Evolutionary conservation across 2,888 invertebrate species (phyloP), one percentile per base, ranked within the genome.

Genomic region (Andrena minutula): DNA sequence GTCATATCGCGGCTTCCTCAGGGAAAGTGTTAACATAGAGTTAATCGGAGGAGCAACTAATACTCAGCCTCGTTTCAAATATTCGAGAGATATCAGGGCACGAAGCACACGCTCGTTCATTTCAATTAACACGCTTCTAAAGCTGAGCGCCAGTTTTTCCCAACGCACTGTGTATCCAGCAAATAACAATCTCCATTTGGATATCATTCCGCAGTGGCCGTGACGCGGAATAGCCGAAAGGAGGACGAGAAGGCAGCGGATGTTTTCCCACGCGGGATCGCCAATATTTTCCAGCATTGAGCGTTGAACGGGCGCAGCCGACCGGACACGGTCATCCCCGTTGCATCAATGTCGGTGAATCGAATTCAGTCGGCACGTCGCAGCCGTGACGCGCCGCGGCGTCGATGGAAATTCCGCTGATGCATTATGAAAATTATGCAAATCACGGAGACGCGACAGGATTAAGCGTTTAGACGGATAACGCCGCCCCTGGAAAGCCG

Each of bases 341-440:
- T 64, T 73, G 70, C 70, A 75, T 72, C 68, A 61, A 35, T 78
- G 73, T 51, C 58, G 68, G 73, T 58, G 47, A 35, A 70, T 64
- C 68, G 73, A 83, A 75, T 72, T 56, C 66, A 35, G n/a, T 63
- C 23, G 26, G 32, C 60, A 61, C 68, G 64, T 63, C 74, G 74
- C 75, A 51, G 68, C 58, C 47, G 30, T 51, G 69, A 28, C 49
- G 56, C 81, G 83, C n/a, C 41, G 47, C 47, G 47, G 70, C 84
- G 80, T 72, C 74, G 82, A 89, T 91, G 89, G 89, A 89, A 91
- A 91, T 91, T 83, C 78, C 83, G 77, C 87, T 89, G 86, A 91
- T 91, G 89, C 90, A 89, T 91, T 91, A 90, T 89, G 91, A 91
- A 90, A 90, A 91, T 92, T 91, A 92, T 91, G 91, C 89, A 91